Evolutionary conservation across 1,140 invertebrate genomes (phyloP), one percentile per base, ranked within the genome.

Genomic region (Diorhabda sublineata): DNA sequence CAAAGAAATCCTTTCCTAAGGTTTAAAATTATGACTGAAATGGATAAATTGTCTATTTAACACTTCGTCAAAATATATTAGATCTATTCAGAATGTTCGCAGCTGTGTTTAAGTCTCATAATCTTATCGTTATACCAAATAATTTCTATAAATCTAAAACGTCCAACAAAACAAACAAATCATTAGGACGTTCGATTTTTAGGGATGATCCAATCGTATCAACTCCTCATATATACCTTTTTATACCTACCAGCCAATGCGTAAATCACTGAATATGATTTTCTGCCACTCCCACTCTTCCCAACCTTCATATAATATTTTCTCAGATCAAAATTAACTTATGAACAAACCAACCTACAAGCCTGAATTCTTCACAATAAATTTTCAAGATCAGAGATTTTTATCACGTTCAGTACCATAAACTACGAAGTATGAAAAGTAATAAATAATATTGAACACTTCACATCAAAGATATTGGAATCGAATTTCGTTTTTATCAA

Each of bases 261-360:
- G 47, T 52, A 52, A 52, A 52, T 52, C 47, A 52, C 47, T 6
- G 6, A 52, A 52, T 52, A 52, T 52, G 47, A 52, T 52, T 52
- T 52, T 52, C 6, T 52, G 47, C 47, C 47, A 52, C 47, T 52
- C 47, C 47, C 47, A 52, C 47, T 52, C 47, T n/a, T 8, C 26
- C 47, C 6, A 52, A n/a, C 47, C 47, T 52, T 52, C 47, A 52
- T n/a, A 52, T 52, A 52, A 52, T 52, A 52, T 52, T 52, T 52
- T 52, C 47, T 52, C 47, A 52, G 47, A 52, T 52, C 47, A 52
- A 52, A 52, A 52, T 52, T 52, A 52, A 52, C 47, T 52, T 52
- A 52, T 52, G 47, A 52, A 52, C 47, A 52, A 26, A 52, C 47
- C 47, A 52, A 52, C 47, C 47, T 52, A 52, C 47, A 52, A 52